phyloP scores from a whole-genome alignment of 1,140 invertebrate species.

The Drosophila virilis region DNA sequence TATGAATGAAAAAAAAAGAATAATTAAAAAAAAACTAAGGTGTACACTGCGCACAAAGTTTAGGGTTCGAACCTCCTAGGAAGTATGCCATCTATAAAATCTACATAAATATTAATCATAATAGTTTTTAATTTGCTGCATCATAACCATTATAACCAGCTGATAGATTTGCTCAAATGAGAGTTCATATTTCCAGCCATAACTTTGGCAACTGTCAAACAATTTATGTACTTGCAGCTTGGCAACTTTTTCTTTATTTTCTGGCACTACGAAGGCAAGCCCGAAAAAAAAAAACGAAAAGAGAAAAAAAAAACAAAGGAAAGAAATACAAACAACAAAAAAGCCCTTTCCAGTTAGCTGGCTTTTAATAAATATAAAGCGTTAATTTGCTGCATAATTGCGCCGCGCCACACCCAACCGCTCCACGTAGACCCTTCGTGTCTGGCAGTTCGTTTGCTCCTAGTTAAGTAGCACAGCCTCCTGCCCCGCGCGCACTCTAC shows the following conservation, averaged over 20 bases:
- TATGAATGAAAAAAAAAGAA: too few species aligned
- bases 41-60: too few species aligned
- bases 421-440: constrained; percentile 50
- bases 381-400: constrained; percentile 83
- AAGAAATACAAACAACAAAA: constrained; percentile 9
- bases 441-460: constrained; percentile 53
- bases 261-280: constrained; percentile 43
- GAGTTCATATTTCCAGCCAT: constrained; percentile 20
- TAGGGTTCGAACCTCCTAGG: too few species aligned
- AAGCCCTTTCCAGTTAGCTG: constrained; percentile 59
- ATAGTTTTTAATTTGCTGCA: constrained; percentile 54
- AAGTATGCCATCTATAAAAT: not conserved
- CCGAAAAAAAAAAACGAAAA: constrained; percentile 25
- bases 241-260: constrained; percentile 14
- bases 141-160: not conserved
- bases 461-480: constrained; percentile 77
- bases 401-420: constrained; percentile 69
- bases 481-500: constrained; percentile 23
- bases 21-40: too few species aligned
- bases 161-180: constrained; percentile 25
- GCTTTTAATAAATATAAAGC: constrained; percentile 82
- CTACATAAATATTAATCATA: constrained; percentile 60
- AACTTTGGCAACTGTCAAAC: constrained; percentile 56
- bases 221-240: constrained; percentile 18
- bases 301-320: constrained; percentile 5